Evolutionary conservation across 2,113 vertebrate genomes (phyloP).

Genomic region (Cephalopholis sonnerati): DNA sequence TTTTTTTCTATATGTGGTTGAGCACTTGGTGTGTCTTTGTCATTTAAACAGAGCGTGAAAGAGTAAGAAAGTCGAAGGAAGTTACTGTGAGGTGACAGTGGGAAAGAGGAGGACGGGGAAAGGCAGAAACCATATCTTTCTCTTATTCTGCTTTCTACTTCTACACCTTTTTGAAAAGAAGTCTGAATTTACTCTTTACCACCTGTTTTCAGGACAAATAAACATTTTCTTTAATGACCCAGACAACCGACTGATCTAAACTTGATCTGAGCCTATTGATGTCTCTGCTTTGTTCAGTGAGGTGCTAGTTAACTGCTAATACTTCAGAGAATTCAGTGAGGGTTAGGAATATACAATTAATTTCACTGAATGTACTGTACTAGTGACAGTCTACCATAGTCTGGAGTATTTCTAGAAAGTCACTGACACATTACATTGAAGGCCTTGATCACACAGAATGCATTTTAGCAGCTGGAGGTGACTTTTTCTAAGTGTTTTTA

Average conservation of each 20-base stretch:
- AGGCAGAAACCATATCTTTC: not conserved
- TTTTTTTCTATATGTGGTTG: constrained; percentile 16
- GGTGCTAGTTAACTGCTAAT: not conserved
- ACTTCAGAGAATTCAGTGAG: not conserved
- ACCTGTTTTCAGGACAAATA: not conserved
- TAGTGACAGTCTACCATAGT: not conserved
- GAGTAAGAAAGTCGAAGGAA: not conserved
- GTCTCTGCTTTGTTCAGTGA: not conserved
- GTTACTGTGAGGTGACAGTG: not conserved
- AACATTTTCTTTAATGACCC: not conserved
- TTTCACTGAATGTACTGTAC: not conserved
- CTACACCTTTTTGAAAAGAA: not conserved
- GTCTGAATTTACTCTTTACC: not conserved
- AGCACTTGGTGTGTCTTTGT: constrained; percentile 30
- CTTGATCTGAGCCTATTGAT: no score
- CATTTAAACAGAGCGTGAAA: constrained; percentile 35
- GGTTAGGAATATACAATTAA: not conserved
- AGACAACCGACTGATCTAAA: not conserved
- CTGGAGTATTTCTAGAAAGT: not conserved
- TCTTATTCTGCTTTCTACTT: constrained; percentile 2
- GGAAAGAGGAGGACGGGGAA: not conserved
- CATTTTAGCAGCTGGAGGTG: no score
- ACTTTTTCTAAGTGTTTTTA: no score
- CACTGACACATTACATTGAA: not conserved
- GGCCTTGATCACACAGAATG: no score